Base-by-base conservation (phyloP, 2,113 vertebrate genomes). In the Callaeas wilsoni region DNA sequence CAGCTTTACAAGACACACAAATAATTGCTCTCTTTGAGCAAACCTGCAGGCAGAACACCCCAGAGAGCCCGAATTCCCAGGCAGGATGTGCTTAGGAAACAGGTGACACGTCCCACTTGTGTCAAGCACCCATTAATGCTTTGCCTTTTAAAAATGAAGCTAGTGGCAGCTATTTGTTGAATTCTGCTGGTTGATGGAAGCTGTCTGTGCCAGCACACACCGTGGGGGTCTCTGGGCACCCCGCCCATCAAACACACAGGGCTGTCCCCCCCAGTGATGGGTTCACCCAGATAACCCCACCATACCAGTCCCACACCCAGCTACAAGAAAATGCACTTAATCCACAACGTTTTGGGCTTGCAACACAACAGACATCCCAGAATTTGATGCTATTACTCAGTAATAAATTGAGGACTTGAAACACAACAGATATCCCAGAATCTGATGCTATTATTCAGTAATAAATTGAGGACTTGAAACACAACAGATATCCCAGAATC, bases 11-110 rank as follows among this genome's bases (percentile, higher is more conserved):
- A 68, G 60, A 71, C 80, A 82, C 82, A 94, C 70, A 93, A 89
- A 83, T 76, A 91, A 96, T 62, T 91, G 87, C 89, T 91, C 90
- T 92, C 74, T 93, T 90, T 65, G 75, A 94, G 83, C 32, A 60
- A 84, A 63, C 33, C 15, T 3, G 49, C 44, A 71, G 44, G 52
- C 69, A 85, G 44, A 84, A 52, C n/a, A 52, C 46, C 74, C 84
- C 91, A 63, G 89, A 89, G 77, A 81, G 84, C 42, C 47, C 46
- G 64, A 55, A 33, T n/a, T 26, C 67, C 27, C n/a, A 49, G 19
- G 62, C 84, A 80, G 68, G 60, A 39, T 6, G 27, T 3, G 26
- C 10, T 26, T 19, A 63, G 76, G 60, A 82, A 94, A 56, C 14
- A 3, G 0, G 64, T 32, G 75, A 74, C 25, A 53, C 63, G 74